These are phyloP conservation scores for Caerostris extrusa DNA, from an alignment of 1,140 invertebrate genomes.

Conservation along the genomic window DNA sequence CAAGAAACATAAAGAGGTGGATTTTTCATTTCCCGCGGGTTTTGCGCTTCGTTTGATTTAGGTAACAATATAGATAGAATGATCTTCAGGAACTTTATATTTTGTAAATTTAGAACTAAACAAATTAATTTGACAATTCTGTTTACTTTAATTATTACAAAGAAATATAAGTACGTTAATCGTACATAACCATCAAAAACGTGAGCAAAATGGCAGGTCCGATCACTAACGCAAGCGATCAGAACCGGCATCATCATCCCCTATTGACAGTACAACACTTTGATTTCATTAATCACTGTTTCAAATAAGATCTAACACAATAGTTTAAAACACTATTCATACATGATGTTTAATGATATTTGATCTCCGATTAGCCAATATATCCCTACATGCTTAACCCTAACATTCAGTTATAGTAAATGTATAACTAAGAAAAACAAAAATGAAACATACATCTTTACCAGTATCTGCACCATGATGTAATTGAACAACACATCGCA, in stretches of 20 bases:
- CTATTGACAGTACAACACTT: not conserved
- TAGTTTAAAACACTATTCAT: not conserved
- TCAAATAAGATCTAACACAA: not conserved
- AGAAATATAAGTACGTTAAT: too few species aligned
- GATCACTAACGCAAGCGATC: not conserved
- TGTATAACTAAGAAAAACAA: not conserved
- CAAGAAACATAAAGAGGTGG: too few species aligned
- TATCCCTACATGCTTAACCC: not conserved
- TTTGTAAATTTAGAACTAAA: too few species aligned
- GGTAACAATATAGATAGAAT: too few species aligned
- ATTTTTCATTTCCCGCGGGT: too few species aligned
- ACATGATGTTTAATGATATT: not conserved
- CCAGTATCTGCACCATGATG: conserved; percentile 51
- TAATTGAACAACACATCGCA: not conserved
- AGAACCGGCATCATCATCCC: conserved; percentile 11
- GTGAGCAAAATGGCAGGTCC: conserved; percentile 48
- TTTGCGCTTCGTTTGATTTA: too few species aligned
- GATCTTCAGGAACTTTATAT: too few species aligned
- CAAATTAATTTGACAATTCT: too few species aligned
- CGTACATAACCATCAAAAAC: not conserved
- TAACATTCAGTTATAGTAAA: not conserved
- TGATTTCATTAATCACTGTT: not conserved
- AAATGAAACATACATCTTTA: conserved; percentile 46
- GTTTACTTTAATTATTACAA: too few species aligned
- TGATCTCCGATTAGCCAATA: too few species aligned